Base-by-base conservation (phyloP, 2,113 vertebrate genomes). In the Emydura subglobosa region DNA sequence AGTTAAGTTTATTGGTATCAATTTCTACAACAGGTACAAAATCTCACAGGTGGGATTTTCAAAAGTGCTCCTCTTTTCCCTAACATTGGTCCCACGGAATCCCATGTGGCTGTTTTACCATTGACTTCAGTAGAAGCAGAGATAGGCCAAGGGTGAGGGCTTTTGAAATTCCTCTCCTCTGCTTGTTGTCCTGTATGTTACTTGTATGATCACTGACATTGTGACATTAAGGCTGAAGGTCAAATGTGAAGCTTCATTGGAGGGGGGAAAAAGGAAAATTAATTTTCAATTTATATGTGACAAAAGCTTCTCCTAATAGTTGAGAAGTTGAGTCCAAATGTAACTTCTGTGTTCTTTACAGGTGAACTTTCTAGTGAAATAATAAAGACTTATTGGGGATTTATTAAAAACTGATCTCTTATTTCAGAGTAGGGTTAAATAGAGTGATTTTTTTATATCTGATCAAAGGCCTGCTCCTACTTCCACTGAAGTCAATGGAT, bases 381-480 rank as follows among this genome's bases (percentile, higher is more conserved):
- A 49, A 79, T 87, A 82, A 92, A 57, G 19, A 65, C 44, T 90
- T 94, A 42, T 86, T 89, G 51, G 61, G 78, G 88, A 87, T 59
- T 80, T 81, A 4, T 0, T 10, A 87, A 0, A 0, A 84, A 95
- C 89, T 83, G 83, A 94, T 85, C 29, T 88, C 84, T 79, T 92
- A 82, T 91, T 97, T 91, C 92, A 87, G 93, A 95, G 44, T 68
- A 68, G 29, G 8, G 90, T 74, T 94, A 96, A 96, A 72, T 79
- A 51, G 42, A 11, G 74, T 86, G 57, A 79, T 95, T 94, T 57
- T 76, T 96, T 93, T 94, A 14, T 91, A 87, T 65, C 34, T 83
- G 85, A 95, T 95, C 95, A 96, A 97, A 94, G 79, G 17, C 42
- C n/a, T 91, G 47, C 5, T 81, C 91, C 90, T 92, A 76, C 65